These are phyloP conservation scores for Montipora capitata DNA, from an alignment of 92 coral and sea anemone species.

Conservation along the genomic window DNA sequence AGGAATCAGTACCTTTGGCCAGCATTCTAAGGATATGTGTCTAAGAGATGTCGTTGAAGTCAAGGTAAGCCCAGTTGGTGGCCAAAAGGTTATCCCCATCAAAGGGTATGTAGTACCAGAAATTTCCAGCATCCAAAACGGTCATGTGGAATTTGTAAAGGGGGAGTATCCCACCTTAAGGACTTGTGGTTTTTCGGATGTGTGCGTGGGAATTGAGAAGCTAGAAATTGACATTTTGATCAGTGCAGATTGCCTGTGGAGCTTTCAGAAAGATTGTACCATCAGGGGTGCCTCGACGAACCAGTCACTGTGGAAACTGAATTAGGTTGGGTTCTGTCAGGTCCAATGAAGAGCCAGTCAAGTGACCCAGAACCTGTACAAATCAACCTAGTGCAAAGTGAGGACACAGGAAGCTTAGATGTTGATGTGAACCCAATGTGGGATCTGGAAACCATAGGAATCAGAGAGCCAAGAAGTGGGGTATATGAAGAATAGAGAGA, in stretches of 20 bases:
- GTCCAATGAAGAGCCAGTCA: conserved; percentile 40
- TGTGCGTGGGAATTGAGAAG: conserved; percentile 20
- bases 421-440: conserved; percentile 37
- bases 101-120: conserved; percentile 69
- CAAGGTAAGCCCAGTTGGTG: conserved; percentile 38
- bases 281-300: background rate
- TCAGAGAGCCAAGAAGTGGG: conserved; percentile 47
- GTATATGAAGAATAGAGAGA: conserved; percentile 65
- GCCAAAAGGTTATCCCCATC: conserved; percentile 25
- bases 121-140: conserved; percentile 38
- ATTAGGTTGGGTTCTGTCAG: conserved; percentile 65
- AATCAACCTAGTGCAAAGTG: conserved; percentile 7
- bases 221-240: conserved; percentile 54
- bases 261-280: conserved; percentile 42
- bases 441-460: conserved; percentile 58
- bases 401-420: conserved; percentile 31
- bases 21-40: background rate
- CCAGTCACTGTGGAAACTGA: conserved; percentile 62
- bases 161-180: conserved; percentile 25
- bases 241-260: conserved; percentile 61
- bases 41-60: conserved; percentile 48
- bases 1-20: conserved; percentile 8
- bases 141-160: conserved; percentile 46
- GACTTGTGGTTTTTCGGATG: conserved; percentile 69
- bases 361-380: background rate